A percentile compares a stretch with the other conserved stretches of the same genome.
These are phyloP conservation scores for Calidris pygmaea DNA, from an alignment of 2,113 vertebrate genomes.

Conservation along the genomic window DNA sequence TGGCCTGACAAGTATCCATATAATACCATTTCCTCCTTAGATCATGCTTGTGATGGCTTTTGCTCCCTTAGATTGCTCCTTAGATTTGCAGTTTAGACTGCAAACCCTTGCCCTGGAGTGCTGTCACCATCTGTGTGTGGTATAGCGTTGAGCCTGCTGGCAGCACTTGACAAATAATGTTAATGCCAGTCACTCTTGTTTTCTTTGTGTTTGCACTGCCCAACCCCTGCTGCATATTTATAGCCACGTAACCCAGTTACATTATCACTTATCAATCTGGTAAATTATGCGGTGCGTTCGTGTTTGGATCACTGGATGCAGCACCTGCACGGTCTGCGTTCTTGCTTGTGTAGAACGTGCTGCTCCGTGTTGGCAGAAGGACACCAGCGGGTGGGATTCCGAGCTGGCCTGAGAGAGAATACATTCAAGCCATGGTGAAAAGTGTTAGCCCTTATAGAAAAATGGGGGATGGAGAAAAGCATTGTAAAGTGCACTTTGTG, in stretches of 20 bases:
- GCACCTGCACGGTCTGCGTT: background rate
- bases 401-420: background rate
- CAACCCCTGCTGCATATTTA: constrained; percentile 52
- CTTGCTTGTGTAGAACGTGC: background rate
- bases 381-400: background rate
- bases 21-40: constrained; percentile 2
- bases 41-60: constrained; percentile 19
- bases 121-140: constrained; percentile 25
- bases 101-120: constrained; percentile 15
- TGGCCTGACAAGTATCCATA: constrained; percentile 42
- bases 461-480: background rate
- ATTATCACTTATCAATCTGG: constrained; percentile 7
- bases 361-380: background rate
- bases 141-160: constrained; percentile 11
- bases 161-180: constrained; percentile 35
- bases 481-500: background rate
- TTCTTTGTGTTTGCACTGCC: constrained; percentile 30
- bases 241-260: constrained; percentile 35
- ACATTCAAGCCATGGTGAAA: background rate
- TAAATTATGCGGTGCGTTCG: background rate
- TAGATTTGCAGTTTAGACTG: constrained; percentile 26
- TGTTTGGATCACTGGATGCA: background rate
- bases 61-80: constrained; percentile 24
- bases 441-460: background rate
- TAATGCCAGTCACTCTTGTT: constrained; percentile 48